These are phyloP conservation scores for Drosophila parabipectinata DNA, from an alignment of 1,140 invertebrate species.

Conservation along the genomic window DNA sequence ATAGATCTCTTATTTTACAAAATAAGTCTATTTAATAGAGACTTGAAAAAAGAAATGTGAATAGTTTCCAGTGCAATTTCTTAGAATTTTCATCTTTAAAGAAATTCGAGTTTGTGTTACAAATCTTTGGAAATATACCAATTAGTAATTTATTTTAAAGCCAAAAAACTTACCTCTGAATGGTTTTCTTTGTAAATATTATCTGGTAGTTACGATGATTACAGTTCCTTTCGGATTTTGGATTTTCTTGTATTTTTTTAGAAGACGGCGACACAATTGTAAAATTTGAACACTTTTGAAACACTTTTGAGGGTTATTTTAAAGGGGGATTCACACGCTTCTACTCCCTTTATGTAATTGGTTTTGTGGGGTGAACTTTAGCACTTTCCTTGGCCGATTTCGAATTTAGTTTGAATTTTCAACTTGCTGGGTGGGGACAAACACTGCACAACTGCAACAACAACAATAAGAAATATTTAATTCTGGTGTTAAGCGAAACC, in stretches of 20 bases:
- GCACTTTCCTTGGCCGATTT: slow-evolving; percentile 44
- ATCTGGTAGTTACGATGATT: not conserved
- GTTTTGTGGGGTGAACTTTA: slow-evolving; percentile 36
- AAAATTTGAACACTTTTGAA: slow-evolving; percentile 53
- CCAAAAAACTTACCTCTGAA: slow-evolving; percentile 18
- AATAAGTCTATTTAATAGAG: too few relatives aligned
- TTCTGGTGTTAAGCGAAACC: slow-evolving; percentile 5
- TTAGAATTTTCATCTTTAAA: too few relatives aligned
- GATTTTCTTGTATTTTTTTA: slow-evolving; percentile 3
- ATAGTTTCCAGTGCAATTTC: not conserved
- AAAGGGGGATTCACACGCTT: not conserved
- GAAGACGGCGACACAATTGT: slow-evolving; percentile 12
- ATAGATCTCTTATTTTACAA: too few relatives aligned
- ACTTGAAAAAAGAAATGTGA: too few relatives aligned
- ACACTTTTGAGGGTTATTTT: slow-evolving; percentile 38
- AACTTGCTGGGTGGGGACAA: slow-evolving; percentile 21
- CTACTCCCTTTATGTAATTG: slow-evolving; percentile 8
- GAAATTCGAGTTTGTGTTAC: not conserved
- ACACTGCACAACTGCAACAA: slow-evolving; percentile 41
- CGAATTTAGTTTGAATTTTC: slow-evolving; percentile 52
- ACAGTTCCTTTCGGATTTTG: not conserved
- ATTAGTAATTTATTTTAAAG: not conserved
- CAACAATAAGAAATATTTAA: slow-evolving; percentile 12
- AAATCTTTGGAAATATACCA: not conserved
- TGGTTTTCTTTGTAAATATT: not conserved